Evolutionary conservation across 2,797 vertebrate species (phyloP), one percentile per base, ranked within the genome.

Genomic region (Cynopterus sphinx): DNA sequence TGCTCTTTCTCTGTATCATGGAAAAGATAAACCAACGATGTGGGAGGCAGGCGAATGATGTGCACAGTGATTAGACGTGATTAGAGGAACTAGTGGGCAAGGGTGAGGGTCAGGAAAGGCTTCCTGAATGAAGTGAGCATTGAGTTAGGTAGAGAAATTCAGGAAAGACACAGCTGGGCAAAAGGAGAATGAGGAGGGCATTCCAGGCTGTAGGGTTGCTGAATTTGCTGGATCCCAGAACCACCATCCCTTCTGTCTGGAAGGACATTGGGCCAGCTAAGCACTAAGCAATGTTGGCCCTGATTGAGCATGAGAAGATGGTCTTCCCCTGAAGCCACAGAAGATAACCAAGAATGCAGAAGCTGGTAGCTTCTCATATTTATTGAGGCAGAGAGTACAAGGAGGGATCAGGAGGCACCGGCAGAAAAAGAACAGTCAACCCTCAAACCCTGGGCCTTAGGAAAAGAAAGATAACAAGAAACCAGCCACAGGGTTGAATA

Each of bases 261-360:
- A 73, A 88, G 41, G 65, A 87, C 6, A 6, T 83, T 78, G 67
- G 85, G 49, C 87, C 51, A 92, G 74, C 28, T 17, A 77, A 95
- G 36, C 39, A 9, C 59, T 33, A 39, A 95, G 78, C 95, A 97
- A 95, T 96, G 70, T 70, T 96, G 92, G 82, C 87, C 43, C 24
- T 5, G 9, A 24, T 19, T 74, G 63, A 87, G 11, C 24, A 21
- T 57, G 59, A 91, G 31, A 53, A 70, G 84, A 88, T 51, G 65
- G 65, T 83, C 31, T 97, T 82, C 61, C 22, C 28, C 57, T 91
- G 24, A 65, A 94, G 57, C 28, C 81, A 65, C 41, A 77, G 65
- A 94, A 93, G 36, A 86, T 65, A 86, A 89, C 49, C 28, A 87
- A 95, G 81, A 87, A 74, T 73, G 84, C 90, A 95, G 91, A 94